phyloP scores from a whole-genome alignment of 1,140 invertebrate species.

The Orussus abietinus region DNA sequence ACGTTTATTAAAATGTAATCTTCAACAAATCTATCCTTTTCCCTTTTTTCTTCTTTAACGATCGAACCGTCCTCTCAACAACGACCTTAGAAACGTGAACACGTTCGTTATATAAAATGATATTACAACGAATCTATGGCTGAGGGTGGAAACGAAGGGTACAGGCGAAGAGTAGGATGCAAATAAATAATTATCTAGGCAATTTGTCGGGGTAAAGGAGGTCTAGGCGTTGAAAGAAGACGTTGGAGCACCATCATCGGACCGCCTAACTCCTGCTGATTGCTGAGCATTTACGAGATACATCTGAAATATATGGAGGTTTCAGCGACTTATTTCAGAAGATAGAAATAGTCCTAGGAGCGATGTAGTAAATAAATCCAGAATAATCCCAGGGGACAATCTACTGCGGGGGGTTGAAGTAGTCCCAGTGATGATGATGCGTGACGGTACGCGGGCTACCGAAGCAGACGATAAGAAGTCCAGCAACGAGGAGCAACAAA shows the following conservation, averaged over 20 bases:
- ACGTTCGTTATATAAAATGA: slow-evolving; percentile 9
- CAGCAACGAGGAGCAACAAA: slow-evolving; percentile 69
- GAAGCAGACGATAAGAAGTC: slow-evolving; percentile 66
- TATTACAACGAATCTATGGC: slow-evolving; percentile 3
- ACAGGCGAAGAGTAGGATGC: no score
- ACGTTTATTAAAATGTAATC: slow-evolving; percentile 10
- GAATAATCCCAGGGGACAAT: slow-evolving; percentile 14
- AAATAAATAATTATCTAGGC: no score
- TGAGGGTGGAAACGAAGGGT: neutral
- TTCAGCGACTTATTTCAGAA: no score
- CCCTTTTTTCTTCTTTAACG: slow-evolving; percentile 1
- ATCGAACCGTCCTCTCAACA: neutral
- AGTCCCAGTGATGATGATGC: slow-evolving; percentile 78
- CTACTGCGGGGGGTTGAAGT: slow-evolving; percentile 68
- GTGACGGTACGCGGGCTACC: slow-evolving; percentile 67
- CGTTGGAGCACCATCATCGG: no score
- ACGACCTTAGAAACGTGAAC: neutral
- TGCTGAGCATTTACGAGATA: no score
- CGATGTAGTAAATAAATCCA: neutral
- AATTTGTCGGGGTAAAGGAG: no score
- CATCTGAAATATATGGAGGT: no score
- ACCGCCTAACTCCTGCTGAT: no score
- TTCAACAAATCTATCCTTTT: no score
- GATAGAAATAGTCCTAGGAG: no score
- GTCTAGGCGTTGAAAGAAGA: no score